Conservation (phyloP, 2,888 invertebrate species). For the Stramonita haemastoma region DNA sequence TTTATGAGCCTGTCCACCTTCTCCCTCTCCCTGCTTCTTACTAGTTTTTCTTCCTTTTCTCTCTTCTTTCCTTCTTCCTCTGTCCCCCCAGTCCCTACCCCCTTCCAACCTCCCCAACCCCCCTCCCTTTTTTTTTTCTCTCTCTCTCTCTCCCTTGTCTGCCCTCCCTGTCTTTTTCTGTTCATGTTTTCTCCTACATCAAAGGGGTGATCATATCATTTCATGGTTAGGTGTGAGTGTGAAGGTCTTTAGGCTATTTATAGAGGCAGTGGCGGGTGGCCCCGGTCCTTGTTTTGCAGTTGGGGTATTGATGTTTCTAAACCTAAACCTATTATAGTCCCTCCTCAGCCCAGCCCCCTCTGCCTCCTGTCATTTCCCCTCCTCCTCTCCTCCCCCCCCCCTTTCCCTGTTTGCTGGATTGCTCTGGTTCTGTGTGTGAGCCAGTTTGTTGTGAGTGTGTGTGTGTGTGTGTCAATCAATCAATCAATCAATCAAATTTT, state of each 20-base stretch:
- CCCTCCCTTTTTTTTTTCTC: not conserved
- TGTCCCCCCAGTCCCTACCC: not conserved
- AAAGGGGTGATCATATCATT: not conserved
- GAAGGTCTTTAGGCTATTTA: not conserved
- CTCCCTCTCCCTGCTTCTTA: not conserved
- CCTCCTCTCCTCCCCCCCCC: not conserved
- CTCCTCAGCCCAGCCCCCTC: not conserved
- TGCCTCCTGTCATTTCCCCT: not conserved
- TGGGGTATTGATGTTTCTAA: not conserved
- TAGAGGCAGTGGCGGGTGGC: not conserved
- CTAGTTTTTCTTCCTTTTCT: not conserved
- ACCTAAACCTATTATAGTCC: conserved; percentile 11
- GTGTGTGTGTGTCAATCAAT: too few species aligned
- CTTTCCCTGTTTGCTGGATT: not conserved
- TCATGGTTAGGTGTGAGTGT: not conserved
- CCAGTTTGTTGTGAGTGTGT: too few species aligned
- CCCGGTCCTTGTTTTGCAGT: not conserved
- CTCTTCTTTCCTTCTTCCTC: not conserved
- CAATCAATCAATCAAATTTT: too few species aligned
- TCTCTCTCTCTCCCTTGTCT: not conserved
- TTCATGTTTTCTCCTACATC: not conserved
- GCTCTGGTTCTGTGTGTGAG: too few species aligned
- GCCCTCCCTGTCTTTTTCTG: not conserved
- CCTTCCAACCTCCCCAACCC: not conserved
- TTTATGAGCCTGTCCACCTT: not conserved